Conservation (phyloP, 2,113 vertebrate genomes). For the Microcebus murinus region DNA sequence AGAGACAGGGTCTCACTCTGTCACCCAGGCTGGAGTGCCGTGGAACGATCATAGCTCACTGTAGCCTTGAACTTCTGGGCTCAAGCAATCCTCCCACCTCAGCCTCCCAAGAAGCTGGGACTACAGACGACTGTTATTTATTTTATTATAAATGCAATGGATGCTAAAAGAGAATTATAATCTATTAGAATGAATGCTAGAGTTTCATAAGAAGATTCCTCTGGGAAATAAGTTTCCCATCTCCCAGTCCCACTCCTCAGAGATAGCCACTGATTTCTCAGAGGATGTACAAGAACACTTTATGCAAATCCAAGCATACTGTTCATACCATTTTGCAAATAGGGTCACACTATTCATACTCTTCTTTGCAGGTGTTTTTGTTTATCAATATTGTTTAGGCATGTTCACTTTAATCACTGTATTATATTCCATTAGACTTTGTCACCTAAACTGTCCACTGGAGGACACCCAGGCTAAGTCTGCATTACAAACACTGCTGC, state of each 20-base stretch:
- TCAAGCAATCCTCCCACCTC: no score
- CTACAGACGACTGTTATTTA: no score
- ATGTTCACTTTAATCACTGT: not conserved
- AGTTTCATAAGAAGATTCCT: not conserved
- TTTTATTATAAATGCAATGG: not conserved
- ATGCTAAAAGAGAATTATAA: not conserved
- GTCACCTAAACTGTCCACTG: not conserved
- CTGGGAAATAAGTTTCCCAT: not conserved
- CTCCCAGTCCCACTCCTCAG: not conserved
- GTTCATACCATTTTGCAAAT: no score
- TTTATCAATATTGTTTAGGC: not conserved
- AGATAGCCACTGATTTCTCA: not conserved
- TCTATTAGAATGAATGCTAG: not conserved
- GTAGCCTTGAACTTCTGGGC: no score
- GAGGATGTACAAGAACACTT: rapidly evolving
- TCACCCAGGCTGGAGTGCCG: no score
- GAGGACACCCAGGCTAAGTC: not conserved
- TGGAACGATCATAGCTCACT: no score
- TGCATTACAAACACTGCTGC: not conserved
- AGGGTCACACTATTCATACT: not conserved
- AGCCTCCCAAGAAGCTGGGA: no score
- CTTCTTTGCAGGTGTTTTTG: not conserved
- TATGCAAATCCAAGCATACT: rapidly evolving
- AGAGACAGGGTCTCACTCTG: no score
- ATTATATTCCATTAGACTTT: rapidly evolving